Evolutionary conservation across 1,140 invertebrate genomes (phyloP), one percentile per base, ranked within the genome.

Genomic region (Spodoptera frugiperda): DNA sequence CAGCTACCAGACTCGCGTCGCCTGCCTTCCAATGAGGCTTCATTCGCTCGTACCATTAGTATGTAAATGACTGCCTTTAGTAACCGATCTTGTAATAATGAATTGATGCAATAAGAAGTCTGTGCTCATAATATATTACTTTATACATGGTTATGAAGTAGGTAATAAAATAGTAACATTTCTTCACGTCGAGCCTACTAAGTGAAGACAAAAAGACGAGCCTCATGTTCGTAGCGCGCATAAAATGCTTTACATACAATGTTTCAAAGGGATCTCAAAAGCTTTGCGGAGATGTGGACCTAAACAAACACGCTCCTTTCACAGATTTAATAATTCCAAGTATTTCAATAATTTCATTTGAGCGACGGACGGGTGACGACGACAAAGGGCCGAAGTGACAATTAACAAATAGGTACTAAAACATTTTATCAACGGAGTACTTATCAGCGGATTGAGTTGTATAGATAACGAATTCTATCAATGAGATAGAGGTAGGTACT

Each of bases 271-370:
- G 33, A 72, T 55, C 46, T 57, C 51, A 46, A 57, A 39, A 57
- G 68, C 68, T 44, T 72, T 72, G 33, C 33, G 19, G 53, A 72
- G 68, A 72, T 44, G 12, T 19, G 19, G 39, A 72, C 68, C 68
- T 72, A 72, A 72, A 72, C 51, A 72, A 72, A 72, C 68, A 71
- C 68, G 53, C 53, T 48, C 53, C 53, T 33, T 72, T 57, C 68
- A 19, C 68, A 57, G 68, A 72, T 55, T 57, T 57, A 57, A 72
- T 57, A 72, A 70, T 72, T 72, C 53, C 53, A 72, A 72, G 54
- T 72, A 72, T 72, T 57, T 48, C 68, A 46, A 72, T 57, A 57
- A 57, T 72, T 72, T 54, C 15, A 39, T 70, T 54, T 70, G 67
- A 72, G 53, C 17, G 33, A 44, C 68, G 21, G 53, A 25, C 68